These are phyloP conservation scores for Eutolmus rufibarbis DNA, from an alignment of 2,888 invertebrate species.

Conservation along the genomic window DNA sequence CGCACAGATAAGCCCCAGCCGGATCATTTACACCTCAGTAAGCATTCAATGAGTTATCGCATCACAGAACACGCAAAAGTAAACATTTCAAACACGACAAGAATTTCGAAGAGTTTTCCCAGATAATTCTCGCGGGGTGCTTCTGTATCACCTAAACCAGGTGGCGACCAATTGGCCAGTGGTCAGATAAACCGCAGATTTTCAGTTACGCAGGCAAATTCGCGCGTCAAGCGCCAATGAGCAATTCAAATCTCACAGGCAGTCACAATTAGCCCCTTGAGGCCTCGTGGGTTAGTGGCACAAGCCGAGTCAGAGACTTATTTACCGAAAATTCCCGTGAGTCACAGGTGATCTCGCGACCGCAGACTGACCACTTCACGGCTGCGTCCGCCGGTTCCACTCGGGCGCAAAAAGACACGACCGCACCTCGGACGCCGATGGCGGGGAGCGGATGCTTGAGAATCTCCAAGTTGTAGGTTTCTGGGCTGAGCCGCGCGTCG, in stretches of 20 bases:
- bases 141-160: background rate
- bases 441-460: constrained; percentile 67
- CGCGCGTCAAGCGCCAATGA: background rate
- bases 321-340: constrained; percentile 61
- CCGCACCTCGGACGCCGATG: constrained; percentile 63
- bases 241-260: background rate
- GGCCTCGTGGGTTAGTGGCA: background rate
- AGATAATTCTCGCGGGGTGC: background rate
- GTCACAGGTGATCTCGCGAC: constrained; percentile 59
- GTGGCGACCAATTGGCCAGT: background rate
- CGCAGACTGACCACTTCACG: constrained; percentile 67
- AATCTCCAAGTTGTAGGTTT: constrained; percentile 60
- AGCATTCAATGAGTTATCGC: background rate
- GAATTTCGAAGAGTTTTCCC: background rate
- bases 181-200: background rate
- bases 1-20: background rate
- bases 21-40: background rate
- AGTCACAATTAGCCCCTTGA: background rate
- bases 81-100: background rate
- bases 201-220: background rate
- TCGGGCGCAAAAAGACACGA: constrained; percentile 67
- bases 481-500: constrained; percentile 55
- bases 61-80: background rate
- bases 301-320: background rate
- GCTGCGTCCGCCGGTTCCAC: constrained; percentile 62